phyloP scores from a whole-genome alignment of 2,888 invertebrate genomes.

The Hololepta plana region DNA sequence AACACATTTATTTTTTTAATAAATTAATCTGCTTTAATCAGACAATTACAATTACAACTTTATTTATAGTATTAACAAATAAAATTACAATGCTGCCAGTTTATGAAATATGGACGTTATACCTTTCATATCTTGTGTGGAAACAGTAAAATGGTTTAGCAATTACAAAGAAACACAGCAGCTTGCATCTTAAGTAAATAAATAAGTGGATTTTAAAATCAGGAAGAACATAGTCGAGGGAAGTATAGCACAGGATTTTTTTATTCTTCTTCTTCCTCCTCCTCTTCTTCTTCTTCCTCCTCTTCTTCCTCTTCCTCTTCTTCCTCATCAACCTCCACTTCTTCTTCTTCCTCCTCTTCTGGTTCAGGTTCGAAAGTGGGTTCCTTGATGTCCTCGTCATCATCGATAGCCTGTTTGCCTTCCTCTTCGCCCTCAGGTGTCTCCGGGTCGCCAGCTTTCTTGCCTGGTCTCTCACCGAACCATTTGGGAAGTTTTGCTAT shows the following conservation, averaged over 20 bases:
- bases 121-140: too few species aligned
- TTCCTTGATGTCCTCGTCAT: conserved; percentile 39
- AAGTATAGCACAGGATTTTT: conserved; percentile 1
- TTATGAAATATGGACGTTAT: too few species aligned
- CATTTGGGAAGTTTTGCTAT: conserved; percentile 85
- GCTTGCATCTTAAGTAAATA: too few species aligned
- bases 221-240: neutral
- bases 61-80: too few species aligned
- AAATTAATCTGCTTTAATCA: too few species aligned
- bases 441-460: conserved; percentile 74
- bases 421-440: conserved; percentile 85
- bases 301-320: conserved; percentile 61
- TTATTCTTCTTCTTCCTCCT: conserved; percentile 33
- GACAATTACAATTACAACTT: too few species aligned
- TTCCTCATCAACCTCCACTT: conserved; percentile 52
- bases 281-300: conserved; percentile 47
- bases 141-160: conserved; percentile 1
- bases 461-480: conserved; percentile 91
- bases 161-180: too few species aligned
- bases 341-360: conserved; percentile 56
- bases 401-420: conserved; percentile 59
- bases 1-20: too few species aligned
- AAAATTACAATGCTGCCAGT: too few species aligned
- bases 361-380: conserved; percentile 48
- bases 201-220: too few species aligned